Conservation (phyloP, 1,140 invertebrate genomes). For the Scaptodrosophila lebanonensis region DNA sequence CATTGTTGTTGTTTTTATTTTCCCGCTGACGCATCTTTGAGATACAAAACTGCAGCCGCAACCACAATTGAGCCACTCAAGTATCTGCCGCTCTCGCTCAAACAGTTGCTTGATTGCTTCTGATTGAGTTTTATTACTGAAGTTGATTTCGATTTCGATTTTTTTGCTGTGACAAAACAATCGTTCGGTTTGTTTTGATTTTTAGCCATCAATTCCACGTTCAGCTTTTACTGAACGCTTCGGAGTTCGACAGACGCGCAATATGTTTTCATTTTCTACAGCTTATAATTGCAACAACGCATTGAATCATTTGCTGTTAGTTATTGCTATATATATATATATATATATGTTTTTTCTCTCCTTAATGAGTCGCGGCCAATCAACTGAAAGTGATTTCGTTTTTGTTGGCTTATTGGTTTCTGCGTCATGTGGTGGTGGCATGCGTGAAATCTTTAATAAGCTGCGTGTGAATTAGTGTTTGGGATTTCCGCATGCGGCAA, state of each 20-base stretch:
- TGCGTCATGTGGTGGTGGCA: conserved; percentile 1
- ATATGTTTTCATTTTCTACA: background rate
- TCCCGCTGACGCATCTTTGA: conserved; percentile 48
- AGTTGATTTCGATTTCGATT: conserved; percentile 30
- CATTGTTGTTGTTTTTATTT: conserved; percentile 3
- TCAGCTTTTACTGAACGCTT: no score
- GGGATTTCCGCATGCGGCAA: no score
- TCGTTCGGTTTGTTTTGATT: conserved; percentile 26
- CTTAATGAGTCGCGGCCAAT: conserved; percentile 25
- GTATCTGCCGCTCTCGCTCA: background rate
- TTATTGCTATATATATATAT: no score
- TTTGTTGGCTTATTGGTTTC: no score
- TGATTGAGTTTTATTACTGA: conserved; percentile 47
- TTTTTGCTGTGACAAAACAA: conserved; percentile 4
- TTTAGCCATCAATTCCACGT: conserved; percentile 22
- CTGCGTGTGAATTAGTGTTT: conserved; percentile 56
- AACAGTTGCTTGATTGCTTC: conserved; percentile 46
- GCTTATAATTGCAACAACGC: conserved; percentile 57
- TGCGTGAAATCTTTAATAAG: conserved; percentile 24
- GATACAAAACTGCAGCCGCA: conserved; percentile 10
- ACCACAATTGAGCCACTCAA: background rate
- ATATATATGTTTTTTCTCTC: no score
- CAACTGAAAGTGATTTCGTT: conserved; percentile 2
- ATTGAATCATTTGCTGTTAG: conserved; percentile 9
- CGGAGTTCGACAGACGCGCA: no score